Conservation (phyloP, 1,140 invertebrate species). For the Heliconius himera region DNA sequence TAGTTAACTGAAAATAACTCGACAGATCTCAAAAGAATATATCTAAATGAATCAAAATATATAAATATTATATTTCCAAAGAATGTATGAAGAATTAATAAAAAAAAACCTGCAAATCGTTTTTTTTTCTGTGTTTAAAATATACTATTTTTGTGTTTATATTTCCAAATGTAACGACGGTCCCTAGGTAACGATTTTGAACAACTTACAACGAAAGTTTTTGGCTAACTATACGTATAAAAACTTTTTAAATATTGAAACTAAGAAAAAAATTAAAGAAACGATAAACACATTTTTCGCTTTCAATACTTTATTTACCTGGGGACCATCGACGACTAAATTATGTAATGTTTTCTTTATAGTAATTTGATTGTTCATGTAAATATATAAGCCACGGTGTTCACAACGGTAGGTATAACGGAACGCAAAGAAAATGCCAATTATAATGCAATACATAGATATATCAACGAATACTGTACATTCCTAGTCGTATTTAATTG, state of each 20-base stretch:
- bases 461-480: slow-evolving; percentile 19
- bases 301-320: no score
- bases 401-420: slow-evolving; percentile 5
- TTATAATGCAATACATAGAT: slow-evolving; percentile 13
- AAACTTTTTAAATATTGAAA: no score
- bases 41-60: not conserved
- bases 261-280: no score
- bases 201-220: no score
- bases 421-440: slow-evolving; percentile 7
- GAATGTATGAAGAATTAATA: not conserved
- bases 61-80: not conserved
- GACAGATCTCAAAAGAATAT: not conserved
- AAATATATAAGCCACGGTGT: slow-evolving; percentile 3
- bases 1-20: no score
- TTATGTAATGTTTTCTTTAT: not conserved
- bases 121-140: not conserved
- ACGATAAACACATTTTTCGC: no score
- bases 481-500: slow-evolving; percentile 26
- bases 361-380: not conserved
- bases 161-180: not conserved
- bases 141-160: not conserved
- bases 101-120: not conserved
- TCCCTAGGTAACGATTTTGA: no score
- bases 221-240: no score
- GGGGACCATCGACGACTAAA: not conserved